phyloP scores from a whole-genome alignment of 2,888 invertebrate species.

The Pollenia amentaria region DNA sequence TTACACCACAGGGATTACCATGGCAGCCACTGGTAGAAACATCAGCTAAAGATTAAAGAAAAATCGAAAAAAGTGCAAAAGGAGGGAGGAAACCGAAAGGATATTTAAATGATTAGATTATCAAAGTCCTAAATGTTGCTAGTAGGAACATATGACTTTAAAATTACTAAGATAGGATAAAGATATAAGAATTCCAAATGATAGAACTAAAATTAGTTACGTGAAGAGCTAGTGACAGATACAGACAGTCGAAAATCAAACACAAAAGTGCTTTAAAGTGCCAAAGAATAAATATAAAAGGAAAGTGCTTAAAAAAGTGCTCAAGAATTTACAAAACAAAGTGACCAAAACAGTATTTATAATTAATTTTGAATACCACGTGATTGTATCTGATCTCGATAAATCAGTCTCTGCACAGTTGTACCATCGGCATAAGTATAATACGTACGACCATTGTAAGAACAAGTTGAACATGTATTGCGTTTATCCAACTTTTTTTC shows the following conservation, averaged over 20 bases:
- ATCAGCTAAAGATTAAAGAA: slow-evolving; percentile 55
- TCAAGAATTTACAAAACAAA: slow-evolving; percentile 42
- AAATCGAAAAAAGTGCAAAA: slow-evolving; percentile 26
- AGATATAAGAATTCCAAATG: not conserved
- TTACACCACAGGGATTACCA: slow-evolving; percentile 88
- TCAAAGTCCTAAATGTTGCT: slow-evolving; percentile 31
- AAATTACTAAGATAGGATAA: not conserved
- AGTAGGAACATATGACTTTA: not conserved
- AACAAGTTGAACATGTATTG: slow-evolving; percentile 79
- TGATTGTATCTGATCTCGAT: slow-evolving; percentile 78
- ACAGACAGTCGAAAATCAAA: slow-evolving; percentile 7
- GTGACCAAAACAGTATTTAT: slow-evolving; percentile 25
- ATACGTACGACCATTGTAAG: slow-evolving; percentile 80
- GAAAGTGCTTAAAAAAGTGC: slow-evolving; percentile 53
- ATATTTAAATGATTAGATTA: slow-evolving; percentile 30
- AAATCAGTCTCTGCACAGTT: slow-evolving; percentile 79
- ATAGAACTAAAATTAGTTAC: not conserved
- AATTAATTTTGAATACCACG: slow-evolving; percentile 79
- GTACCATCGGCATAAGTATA: slow-evolving; percentile 81
- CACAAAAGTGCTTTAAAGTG: slow-evolving; percentile 32
- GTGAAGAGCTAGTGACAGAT: slow-evolving; percentile 13
- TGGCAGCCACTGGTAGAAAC: slow-evolving; percentile 85
- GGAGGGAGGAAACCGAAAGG: slow-evolving; percentile 7
- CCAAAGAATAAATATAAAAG: slow-evolving; percentile 23
- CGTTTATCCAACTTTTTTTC: slow-evolving; percentile 81